These are phyloP conservation scores for Meteorus cinctellus DNA, from an alignment of 2,888 invertebrate species.

Conservation along the genomic window DNA sequence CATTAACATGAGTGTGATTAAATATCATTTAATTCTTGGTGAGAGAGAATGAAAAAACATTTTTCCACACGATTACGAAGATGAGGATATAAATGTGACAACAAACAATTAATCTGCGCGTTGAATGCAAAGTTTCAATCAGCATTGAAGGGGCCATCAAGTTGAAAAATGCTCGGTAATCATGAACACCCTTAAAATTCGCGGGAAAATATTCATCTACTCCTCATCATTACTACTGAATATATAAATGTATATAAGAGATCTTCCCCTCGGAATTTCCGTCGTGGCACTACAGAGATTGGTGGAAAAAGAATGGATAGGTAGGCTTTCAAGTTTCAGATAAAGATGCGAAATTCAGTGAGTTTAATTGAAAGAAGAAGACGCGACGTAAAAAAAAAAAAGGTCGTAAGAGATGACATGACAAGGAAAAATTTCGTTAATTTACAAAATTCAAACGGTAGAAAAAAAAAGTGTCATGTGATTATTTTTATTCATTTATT, in stretches of 20 bases:
- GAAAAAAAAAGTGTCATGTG: conserved; percentile 28
- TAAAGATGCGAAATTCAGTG: conserved; percentile 54
- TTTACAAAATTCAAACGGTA: conserved; percentile 21
- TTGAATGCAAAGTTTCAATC: conserved; percentile 72
- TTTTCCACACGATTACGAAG: no score
- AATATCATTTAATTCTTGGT: no score
- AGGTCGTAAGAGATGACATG: no score
- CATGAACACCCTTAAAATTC: conserved; percentile 62
- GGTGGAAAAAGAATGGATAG: conserved; percentile 48
- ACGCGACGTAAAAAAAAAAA: conserved; percentile 12
- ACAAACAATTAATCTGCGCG: conserved; percentile 48
- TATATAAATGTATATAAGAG: background rate
- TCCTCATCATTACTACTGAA: conserved; percentile 30
- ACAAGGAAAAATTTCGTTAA: conserved; percentile 21
- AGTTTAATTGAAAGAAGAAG: conserved; percentile 49
- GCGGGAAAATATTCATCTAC: conserved; percentile 63
- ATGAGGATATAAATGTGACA: background rate
- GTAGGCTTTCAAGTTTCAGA: conserved; percentile 52
- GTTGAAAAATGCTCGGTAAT: conserved; percentile 71
- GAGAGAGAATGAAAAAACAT: no score
- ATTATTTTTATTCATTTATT: conserved; percentile 12
- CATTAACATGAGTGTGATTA: no score
- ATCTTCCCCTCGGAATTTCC: conserved; percentile 26
- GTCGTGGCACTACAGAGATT: conserved; percentile 38
- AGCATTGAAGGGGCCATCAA: conserved; percentile 58